Percentiles rank a stretch among this genome's conserved stretches.
Conservation (phyloP, 2,113 vertebrate genomes). For the Marcusenius ussheri region DNA sequence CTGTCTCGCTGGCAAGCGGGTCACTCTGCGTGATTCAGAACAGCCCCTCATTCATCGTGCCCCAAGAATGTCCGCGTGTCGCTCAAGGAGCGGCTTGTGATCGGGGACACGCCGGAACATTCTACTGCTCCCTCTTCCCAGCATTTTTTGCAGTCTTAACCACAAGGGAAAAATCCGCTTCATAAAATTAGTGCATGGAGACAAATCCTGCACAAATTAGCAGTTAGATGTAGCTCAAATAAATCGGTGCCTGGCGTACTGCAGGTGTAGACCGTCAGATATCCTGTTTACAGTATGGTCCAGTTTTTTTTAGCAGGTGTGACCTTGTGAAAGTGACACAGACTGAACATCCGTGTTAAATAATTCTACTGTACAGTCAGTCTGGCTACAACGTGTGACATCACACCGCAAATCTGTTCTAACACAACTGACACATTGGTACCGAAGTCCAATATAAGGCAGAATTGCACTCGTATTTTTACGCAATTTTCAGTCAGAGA, state of each 20-base stretch:
- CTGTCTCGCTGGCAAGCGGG: background rate
- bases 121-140: constrained; percentile 16
- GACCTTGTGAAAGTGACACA: background rate
- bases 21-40: constrained; percentile 23
- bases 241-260: background rate
- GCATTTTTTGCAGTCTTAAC: constrained; percentile 1
- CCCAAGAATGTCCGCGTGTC: constrained; percentile 14
- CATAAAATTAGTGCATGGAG: background rate
- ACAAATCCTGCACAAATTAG: background rate
- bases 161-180: background rate
- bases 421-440: no score
- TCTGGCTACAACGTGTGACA: background rate
- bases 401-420: no score
- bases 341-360: background rate
- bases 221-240: background rate
- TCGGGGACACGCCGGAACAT: constrained; percentile 20
- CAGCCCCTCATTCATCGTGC: constrained; percentile 14
- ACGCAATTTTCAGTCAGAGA: no score
- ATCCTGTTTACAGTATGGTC: background rate
- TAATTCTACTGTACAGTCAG: background rate
- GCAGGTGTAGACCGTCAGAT: background rate
- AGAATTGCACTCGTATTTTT: no score
- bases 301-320: background rate
- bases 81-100: constrained; percentile 21
- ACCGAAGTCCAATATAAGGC: no score